Evolutionary conservation across 2,888 invertebrate genomes (phyloP).

Genomic region (Pristionchus japonicus): DNA sequence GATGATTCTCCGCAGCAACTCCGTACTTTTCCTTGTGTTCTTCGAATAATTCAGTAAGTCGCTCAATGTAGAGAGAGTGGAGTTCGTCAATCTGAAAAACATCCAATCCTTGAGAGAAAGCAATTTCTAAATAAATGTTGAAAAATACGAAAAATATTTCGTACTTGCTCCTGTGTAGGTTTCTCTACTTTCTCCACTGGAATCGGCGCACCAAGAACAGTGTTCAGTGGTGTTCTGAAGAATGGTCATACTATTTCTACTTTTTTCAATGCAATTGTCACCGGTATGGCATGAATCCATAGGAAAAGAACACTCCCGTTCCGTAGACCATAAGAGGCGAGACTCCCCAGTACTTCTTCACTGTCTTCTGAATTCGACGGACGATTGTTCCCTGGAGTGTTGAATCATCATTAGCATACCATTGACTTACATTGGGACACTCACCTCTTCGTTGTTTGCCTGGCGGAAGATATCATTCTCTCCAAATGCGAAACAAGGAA

Average conservation of each 20-base stretch:
- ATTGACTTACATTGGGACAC: not conserved
- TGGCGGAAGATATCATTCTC: constrained; percentile 76
- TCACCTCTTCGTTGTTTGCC: constrained; percentile 45
- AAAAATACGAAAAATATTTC: no score
- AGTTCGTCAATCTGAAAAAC: constrained; percentile 83
- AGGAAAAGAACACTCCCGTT: constrained; percentile 90
- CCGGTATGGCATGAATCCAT: constrained; percentile 86
- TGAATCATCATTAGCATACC: not conserved
- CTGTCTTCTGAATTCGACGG: constrained; percentile 59
- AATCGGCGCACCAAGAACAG: constrained; percentile 66
- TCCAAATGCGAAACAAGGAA: constrained; percentile 77
- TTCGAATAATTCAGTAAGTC: constrained; percentile 85
- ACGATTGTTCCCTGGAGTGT: constrained; percentile 54
- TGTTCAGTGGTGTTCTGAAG: constrained; percentile 60
- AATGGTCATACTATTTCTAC: not conserved
- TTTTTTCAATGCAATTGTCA: constrained; percentile 42
- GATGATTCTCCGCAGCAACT: constrained; percentile 49
- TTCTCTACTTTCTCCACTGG: constrained; percentile 52
- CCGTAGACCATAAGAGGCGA: constrained; percentile 77
- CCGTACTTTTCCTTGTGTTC: constrained; percentile 86
- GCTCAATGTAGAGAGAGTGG: constrained; percentile 84
- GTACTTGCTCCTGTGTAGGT: constrained; percentile 60
- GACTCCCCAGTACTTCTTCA: constrained; percentile 75
- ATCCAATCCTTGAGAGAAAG: not conserved
- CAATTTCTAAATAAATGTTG: no score